Conservation (phyloP, 2,113 vertebrate species). For the Centropus unirufus region DNA sequence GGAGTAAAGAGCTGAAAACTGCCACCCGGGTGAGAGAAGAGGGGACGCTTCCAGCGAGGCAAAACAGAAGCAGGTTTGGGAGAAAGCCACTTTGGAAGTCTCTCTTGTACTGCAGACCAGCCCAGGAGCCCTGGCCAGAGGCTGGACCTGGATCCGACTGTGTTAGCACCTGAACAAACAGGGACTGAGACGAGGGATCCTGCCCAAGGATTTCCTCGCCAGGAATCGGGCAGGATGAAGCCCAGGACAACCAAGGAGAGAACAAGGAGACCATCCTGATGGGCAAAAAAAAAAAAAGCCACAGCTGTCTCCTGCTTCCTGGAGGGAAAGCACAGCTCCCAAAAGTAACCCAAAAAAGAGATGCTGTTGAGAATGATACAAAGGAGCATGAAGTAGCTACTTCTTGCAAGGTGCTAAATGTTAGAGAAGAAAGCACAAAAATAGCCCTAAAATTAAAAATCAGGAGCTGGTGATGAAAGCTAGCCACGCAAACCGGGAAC, state of each 20-base stretch:
- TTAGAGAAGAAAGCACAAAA: neutral
- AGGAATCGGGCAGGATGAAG: neutral
- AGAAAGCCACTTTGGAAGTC: neutral
- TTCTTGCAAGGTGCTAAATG: neutral
- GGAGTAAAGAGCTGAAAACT: neutral
- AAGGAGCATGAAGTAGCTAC: neutral
- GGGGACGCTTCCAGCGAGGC: neutral
- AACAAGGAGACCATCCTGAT: neutral
- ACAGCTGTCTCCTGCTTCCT: neutral
- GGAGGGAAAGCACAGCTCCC: neutral
- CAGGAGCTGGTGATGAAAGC: neutral
- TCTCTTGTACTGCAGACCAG: neutral
- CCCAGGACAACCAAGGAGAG: neutral
- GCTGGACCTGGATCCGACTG: accelerated
- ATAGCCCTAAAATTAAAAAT: neutral
- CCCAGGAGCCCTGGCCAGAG: neutral
- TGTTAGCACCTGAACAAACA: neutral
- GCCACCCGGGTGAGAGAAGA: neutral
- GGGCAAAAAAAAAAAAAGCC: neutral
- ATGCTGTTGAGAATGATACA: neutral
- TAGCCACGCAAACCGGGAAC: neutral
- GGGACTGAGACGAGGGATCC: neutral
- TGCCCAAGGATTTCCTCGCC: neutral
- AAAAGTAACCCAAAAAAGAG: neutral
- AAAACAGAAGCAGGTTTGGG: neutral